Base-by-base conservation (phyloP, 2,888 invertebrate genomes). In the Thecophora atra region DNA sequence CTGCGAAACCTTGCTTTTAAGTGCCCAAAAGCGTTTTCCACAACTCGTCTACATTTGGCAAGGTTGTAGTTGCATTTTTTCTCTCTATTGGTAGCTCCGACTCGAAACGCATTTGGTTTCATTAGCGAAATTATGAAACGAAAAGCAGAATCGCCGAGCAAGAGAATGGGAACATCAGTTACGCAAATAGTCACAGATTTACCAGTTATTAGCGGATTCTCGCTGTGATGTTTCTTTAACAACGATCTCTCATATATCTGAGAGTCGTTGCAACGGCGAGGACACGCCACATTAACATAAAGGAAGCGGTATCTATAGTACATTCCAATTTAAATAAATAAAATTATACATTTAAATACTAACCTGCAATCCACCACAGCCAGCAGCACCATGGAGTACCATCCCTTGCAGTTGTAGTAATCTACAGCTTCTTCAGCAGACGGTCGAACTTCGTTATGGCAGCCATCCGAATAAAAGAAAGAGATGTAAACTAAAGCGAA, bases 321-420 rank as follows among this genome's bases (percentile, higher is more conserved):
- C 26, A 24, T 24, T 24, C n/a, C 15, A 51, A 51, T 51, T 51
- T 51, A 51, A 37, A 64, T 47, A 5, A 24, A 21, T 7, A 21
- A 24, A 21, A 8, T 64, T 19, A 13, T 6, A 15, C 11, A n/a
- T 7, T 11, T 6, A n/a, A 44, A 5, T 51, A 26, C 19, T 21
- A 47, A 70, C 51, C 67, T 68, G 21, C 51, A 30, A 54, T 71
- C 73, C 15, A 70, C 66, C 11, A 60, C 19, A 15, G 70, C 60
- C 19, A 70, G 44, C 8, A 73, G 30, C 7, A 72, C 44, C 21
- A 26, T 54, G 11, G 60, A 72, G 28, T 68, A 69, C 54, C 42
- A 67, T 11, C 67, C 67, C 56, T 71, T 74, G 28, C 26, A 74
- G 52, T 74, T 74, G 19, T 63, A 56, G 30, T 74, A 74, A 42